These are phyloP conservation scores for Pogoniulus pusillus DNA, from an alignment of 2,797 vertebrate species.

Conservation along the genomic window DNA sequence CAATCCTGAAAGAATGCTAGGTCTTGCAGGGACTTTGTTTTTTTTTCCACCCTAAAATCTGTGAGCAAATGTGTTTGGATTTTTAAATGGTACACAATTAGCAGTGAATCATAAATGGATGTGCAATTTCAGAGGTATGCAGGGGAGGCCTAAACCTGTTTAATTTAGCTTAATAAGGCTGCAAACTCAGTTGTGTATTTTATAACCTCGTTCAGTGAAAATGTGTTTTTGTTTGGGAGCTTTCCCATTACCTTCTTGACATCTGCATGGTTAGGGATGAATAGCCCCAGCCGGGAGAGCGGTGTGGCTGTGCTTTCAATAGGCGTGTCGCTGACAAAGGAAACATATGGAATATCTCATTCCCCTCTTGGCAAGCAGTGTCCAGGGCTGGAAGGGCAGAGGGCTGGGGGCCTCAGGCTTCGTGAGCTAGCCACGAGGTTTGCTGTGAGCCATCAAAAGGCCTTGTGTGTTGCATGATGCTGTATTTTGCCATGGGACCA, in stretches of 20 bases:
- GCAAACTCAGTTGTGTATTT: slow-evolving; percentile 28
- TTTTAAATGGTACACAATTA: neutral
- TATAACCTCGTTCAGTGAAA: slow-evolving; percentile 16
- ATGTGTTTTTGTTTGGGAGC: slow-evolving; percentile 48
- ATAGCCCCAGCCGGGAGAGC: slow-evolving; percentile 67
- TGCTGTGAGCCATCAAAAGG: neutral
- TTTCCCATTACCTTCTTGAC: slow-evolving; percentile 70
- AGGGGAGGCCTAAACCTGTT: slow-evolving; percentile 27
- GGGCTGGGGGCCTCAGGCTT: neutral
- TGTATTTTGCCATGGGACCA: neutral
- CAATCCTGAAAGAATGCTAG: neutral
- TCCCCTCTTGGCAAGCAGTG: slow-evolving; percentile 2
- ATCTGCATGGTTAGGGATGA: slow-evolving; percentile 65
- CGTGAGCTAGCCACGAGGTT: neutral
- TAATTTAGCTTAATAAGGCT: slow-evolving; percentile 25
- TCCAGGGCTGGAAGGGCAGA: slow-evolving; percentile 19
- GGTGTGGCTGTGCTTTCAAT: slow-evolving; percentile 57
- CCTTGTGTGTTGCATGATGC: accelerated
- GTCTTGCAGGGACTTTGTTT: neutral
- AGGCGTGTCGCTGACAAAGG: slow-evolving; percentile 62
- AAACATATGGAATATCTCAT: slow-evolving; percentile 74
- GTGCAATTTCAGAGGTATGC: slow-evolving; percentile 12
- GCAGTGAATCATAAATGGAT: slow-evolving; percentile 35
- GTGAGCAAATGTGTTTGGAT: slow-evolving; percentile 1
- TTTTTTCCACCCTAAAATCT: neutral